Conservation (phyloP, 2,797 vertebrate species). For the Pseudotriccus pelzelni region DNA sequence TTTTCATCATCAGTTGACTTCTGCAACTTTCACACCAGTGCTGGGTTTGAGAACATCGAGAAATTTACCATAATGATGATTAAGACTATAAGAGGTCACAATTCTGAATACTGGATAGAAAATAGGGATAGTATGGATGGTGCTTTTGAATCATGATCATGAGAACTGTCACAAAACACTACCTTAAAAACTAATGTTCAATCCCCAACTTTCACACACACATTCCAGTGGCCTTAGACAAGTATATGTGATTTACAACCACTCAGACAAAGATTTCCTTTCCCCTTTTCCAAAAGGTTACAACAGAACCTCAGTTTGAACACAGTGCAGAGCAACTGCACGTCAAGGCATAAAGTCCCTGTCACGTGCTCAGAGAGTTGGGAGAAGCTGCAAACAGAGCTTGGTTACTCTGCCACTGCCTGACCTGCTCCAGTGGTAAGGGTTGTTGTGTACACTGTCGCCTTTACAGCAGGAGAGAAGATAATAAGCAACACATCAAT, state of each 20-base stretch:
- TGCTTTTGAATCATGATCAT: not conserved
- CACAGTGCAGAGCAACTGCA: not conserved
- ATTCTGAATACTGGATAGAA: not conserved
- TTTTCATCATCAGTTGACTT: not conserved
- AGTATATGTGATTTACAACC: not conserved
- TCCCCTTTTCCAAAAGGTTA: not conserved
- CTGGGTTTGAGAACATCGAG: not conserved
- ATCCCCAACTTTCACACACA: not conserved
- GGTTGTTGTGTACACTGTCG: not conserved
- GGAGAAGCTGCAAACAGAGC: not conserved
- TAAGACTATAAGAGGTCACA: not conserved
- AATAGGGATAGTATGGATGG: not conserved
- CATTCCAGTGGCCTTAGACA: not conserved
- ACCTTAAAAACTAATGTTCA: not conserved
- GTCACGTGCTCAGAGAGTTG: not conserved
- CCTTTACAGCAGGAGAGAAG: not conserved
- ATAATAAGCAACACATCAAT: not conserved
- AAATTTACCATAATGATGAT: not conserved
- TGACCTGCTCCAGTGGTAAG: not conserved
- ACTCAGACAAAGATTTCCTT: not conserved
- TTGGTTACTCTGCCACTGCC: not conserved
- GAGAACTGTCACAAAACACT: not conserved
- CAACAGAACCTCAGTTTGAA: not conserved
- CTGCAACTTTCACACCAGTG: not conserved
- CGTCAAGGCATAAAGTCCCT: accelerated